Evolutionary conservation across 2,113 vertebrate species (phyloP), one percentile per base, ranked within the genome.

Genomic region (Sylvilagus bachmani): DNA sequence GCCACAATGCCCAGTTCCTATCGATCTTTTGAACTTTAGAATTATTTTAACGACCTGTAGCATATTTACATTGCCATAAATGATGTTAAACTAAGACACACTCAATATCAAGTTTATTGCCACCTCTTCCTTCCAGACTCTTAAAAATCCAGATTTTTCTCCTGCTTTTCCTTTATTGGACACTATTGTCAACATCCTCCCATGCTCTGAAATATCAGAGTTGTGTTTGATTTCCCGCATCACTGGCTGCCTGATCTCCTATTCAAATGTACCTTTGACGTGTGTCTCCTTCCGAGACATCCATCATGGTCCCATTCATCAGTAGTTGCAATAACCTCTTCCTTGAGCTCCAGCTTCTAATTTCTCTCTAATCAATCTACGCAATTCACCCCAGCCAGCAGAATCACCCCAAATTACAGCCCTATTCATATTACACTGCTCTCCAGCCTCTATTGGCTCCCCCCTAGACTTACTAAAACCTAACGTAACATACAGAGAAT

Each of bases 401-500:
- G 81, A 33, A 36, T 33, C 61, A 67, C n/a, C 67, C 44, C 77
- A 27, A 67, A 6, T n/a, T 29, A 7, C 3, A 67, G 22, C 27
- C 53, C 19, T 86, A 2, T 36, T 84, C 17, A n/a, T 71, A 10
- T 6, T 38, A 22, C 9, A 62, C 6, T 25, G 19, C 24, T 71
- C 61, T 64, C 29, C 44, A n/a, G 36, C 4, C 36, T 53, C 62
- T 27, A 36, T 25, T 67, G 53, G 21, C 10, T 88, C 25, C 38
- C 44, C 10, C 24, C 7, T 62, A 73, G 78, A 85, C 10, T 80
- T 77, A 31, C 25, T 49, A 31, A 93, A 93, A 44, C 29, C 24
- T 66, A 6, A 94, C 81, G 44, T 49, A 21, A 64, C 16, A 93
- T 11, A 58, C 70, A 67, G 19, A 90, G 36, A 73, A 82, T 70